These are phyloP conservation scores for Ichneumon xanthorius DNA, from an alignment of 2,888 invertebrate genomes.

Conservation along the genomic window DNA sequence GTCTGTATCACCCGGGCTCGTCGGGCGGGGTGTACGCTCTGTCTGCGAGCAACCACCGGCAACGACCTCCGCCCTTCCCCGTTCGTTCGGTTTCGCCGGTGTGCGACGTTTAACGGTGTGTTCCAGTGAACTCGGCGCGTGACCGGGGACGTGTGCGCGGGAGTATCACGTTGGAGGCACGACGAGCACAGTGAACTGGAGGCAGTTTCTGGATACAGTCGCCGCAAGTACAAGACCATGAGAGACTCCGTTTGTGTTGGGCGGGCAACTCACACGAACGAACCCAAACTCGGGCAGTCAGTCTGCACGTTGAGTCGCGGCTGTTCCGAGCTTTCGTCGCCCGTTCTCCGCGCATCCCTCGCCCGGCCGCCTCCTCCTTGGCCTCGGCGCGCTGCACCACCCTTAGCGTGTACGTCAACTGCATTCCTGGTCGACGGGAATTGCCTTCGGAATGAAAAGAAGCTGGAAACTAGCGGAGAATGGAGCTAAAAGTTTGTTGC, in stretches of 20 bases:
- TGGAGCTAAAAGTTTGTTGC: constrained; percentile 47
- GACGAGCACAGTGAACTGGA: neutral
- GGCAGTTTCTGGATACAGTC: constrained; percentile 5
- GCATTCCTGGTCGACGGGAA: constrained; percentile 28
- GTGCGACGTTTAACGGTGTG: constrained; percentile 39
- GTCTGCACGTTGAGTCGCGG: constrained; percentile 7
- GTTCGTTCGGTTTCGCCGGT: constrained; percentile 44
- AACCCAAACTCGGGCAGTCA: constrained; percentile 12
- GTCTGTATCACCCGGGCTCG: constrained; percentile 56
- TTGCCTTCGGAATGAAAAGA: constrained; percentile 52
- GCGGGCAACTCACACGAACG: neutral
- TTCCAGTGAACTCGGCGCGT: constrained; percentile 24
- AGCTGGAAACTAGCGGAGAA: constrained; percentile 29
- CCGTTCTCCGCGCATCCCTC: neutral
- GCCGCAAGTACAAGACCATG: neutral
- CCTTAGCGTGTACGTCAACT: constrained; percentile 30
- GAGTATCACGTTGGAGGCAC: neutral
- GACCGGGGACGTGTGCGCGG: constrained; percentile 26
- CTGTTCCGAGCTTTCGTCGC: constrained; percentile 11
- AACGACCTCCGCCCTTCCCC: neutral
- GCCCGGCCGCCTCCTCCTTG: neutral
- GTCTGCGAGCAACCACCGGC: constrained; percentile 42
- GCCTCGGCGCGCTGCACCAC: neutral
- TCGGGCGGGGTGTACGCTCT: constrained; percentile 32
- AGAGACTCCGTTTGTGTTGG: neutral